These are phyloP conservation scores for Subanguina moxae DNA, from an alignment of 1,140 invertebrate genomes.

Conservation along the genomic window DNA sequence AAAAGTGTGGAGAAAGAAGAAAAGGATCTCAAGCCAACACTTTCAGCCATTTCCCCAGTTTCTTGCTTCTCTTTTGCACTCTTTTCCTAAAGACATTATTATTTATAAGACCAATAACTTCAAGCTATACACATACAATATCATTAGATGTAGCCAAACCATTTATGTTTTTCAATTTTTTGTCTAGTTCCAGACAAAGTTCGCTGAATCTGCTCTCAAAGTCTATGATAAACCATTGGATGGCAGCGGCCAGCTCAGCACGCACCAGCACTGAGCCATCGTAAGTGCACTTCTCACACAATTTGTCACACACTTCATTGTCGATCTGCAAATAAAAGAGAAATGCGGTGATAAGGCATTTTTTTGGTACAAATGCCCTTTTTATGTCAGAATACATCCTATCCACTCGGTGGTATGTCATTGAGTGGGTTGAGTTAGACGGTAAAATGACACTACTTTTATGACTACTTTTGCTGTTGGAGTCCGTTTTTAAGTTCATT, in stretches of 20 bases:
- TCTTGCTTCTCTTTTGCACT: too few relatives aligned
- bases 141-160: too few relatives aligned
- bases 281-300: conserved; percentile 52
- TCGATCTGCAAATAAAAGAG: conserved; percentile 47
- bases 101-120: too few relatives aligned
- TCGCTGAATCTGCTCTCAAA: conserved; percentile 50
- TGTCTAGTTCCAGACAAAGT: conserved; percentile 39
- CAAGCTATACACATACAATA: too few relatives aligned
- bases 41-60: too few relatives aligned
- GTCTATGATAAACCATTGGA: conserved; percentile 57
- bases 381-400: too few relatives aligned
- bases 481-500: too few relatives aligned
- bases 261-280: conserved; percentile 55
- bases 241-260: conserved; percentile 52
- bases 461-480: too few relatives aligned
- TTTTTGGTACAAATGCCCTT: too few relatives aligned
- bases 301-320: conserved; percentile 50
- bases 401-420: too few relatives aligned
- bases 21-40: not conserved
- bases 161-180: conserved; percentile 15
- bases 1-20: not conserved
- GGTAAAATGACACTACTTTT: too few relatives aligned
- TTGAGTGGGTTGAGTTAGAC: too few relatives aligned
- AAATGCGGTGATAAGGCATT: not conserved
- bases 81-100: not conserved